Evolutionary conservation across 2,113 vertebrate genomes (phyloP), one percentile per base, ranked within the genome.

Genomic region (Seriola aureovittata): DNA sequence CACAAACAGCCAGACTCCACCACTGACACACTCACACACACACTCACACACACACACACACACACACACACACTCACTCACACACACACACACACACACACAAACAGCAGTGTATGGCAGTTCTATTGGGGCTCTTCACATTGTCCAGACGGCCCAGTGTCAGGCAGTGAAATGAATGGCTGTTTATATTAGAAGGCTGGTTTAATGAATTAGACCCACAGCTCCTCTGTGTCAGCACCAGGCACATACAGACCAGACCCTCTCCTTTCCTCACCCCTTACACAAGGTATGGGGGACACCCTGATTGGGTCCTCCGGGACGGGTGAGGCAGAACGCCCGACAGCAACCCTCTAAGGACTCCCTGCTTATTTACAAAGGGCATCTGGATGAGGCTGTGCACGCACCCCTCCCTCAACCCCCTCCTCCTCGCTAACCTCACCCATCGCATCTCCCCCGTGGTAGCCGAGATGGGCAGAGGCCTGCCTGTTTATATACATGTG

Each of bases 171-270:
- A 99, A 99, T 97, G 96, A 99, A 99, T 99, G 97, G 95, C 97
- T 99, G 97, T 99, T 99, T 99, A 98, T 98, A 99, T 98, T 99
- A 98, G 97, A 97, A 96, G 96, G 96, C 96, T 96, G 95, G 95
- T 97, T 98, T 99, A 99, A 99, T 99, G 98, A 98, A 99, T 99
- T 99, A 98, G 97, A 96, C 94, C 91, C 95, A 96, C 96, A 94
- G 95, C 96, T 95, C 95, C 92, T 95, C 95, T 95, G 94, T 97
- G 98, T 98, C 97, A 97, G 95, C 95, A 91, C 94, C 93, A 93
- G 95, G 94, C 96, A 96, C 97, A 97, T 96, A 96, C 94, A 96
- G 95, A 97, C 96, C 98, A 99, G 97, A 98, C 96, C 85, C 62
- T 58, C 81, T 76, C 66, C 85, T 64, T 14, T 46, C 63, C 79